Base-by-base conservation (phyloP, 2,888 invertebrate genomes). In the Ecliptopera silaceata region DNA sequence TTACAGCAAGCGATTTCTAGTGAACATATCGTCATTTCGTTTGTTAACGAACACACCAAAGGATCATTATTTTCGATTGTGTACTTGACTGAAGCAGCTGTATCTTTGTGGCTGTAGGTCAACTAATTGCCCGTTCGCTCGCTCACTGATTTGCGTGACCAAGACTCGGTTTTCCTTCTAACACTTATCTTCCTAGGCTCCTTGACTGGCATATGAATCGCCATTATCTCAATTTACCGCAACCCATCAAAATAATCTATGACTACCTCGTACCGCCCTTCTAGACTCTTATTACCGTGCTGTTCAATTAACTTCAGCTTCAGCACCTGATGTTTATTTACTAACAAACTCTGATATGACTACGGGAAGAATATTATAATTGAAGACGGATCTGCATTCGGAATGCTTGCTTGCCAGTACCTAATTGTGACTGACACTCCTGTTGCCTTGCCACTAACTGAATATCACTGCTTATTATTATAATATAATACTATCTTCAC, bases 401-500 rank as follows among this genome's bases (percentile, higher is more conserved):
- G 76, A 78, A 79, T 84, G 89, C 87, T 88, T 88, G 90, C 88
- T 88, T 90, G 80, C 77, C 74, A 78, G 76, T 76, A 75, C 72
- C 71, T 77, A 64, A 70, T 77, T 72, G 70, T 77, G 75, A 86
- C 86, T 84, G 78, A 88, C 84, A 86, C 79, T 78, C 80, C 83
- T 72, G 77, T 79, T 85, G 87, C 88, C 90, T 88, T 91, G 91
- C 89, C 90, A 91, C 90, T 91, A 91, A 91, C 90, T 88, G 79
- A 84, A 83, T 73, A 82, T 79, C 86, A 89, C 87, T 71, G 90
- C 91, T 90, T 91, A 56, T 78, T 82, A 78, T 88, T 77, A 86
- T 82, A 26, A 26, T 26, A 26, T 8, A n/a, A 8, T 26, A 54
- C 10, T 84, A 82, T 80, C 85, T 87, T 87, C 86, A 86, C 84